Percentiles rank a stretch among this genome's conserved stretches.
Conservation (phyloP, 1,140 invertebrate genomes). For the Platorchestia sp. region DNA sequence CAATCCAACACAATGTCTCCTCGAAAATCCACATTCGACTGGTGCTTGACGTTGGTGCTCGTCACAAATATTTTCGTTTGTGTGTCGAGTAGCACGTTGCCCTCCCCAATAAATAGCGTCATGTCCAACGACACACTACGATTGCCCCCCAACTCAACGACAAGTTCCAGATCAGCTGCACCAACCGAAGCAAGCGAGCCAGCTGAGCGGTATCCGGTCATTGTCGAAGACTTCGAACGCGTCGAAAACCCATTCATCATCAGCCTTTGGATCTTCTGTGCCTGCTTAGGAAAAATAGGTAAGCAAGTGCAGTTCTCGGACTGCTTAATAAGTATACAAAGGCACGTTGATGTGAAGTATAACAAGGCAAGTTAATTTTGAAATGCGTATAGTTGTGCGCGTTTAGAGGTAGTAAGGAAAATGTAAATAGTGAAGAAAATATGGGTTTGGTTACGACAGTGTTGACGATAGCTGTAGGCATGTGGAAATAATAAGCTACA, state of each 20-base stretch:
- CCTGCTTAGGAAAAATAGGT: slow-evolving; percentile 96
- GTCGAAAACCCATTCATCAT: slow-evolving; percentile 95
- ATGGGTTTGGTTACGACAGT: too few species aligned
- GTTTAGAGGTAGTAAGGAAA: too few species aligned
- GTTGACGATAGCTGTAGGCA: too few species aligned
- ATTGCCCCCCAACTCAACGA: not conserved
- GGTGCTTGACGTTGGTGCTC: not conserved
- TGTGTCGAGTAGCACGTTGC: not conserved
- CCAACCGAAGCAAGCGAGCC: not conserved
- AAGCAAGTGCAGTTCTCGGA: slow-evolving; percentile 68
- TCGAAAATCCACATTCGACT: not conserved
- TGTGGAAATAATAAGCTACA: too few species aligned
- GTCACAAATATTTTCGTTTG: not conserved
- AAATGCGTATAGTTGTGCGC: too few species aligned
- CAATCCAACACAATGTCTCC: not conserved
- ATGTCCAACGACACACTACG: not conserved
- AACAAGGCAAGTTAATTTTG: too few species aligned
- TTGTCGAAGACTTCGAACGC: slow-evolving; percentile 86
- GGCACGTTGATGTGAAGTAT: not conserved
- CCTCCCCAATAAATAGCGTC: not conserved
- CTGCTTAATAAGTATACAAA: not conserved
- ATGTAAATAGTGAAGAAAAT: too few species aligned
- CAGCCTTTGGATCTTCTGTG: slow-evolving; percentile 93
- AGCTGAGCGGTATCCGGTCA: slow-evolving; percentile 79
- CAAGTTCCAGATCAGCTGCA: not conserved